A percentile compares a stretch with the other conserved stretches of the same genome.
phyloP scores from a whole-genome alignment of 2,888 invertebrate genomes.

The Spisula solida region DNA sequence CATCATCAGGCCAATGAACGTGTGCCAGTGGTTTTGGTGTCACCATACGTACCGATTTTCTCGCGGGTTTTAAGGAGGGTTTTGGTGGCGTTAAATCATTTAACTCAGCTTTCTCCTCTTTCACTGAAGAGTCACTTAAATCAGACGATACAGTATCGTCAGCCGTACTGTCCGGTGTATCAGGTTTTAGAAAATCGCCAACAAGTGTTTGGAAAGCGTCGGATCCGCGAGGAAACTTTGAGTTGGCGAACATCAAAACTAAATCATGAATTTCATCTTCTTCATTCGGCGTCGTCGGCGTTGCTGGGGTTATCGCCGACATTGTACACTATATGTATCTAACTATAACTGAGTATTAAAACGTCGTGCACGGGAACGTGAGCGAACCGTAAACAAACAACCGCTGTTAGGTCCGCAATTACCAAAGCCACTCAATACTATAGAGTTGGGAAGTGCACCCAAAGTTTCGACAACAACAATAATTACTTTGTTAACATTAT shows the following conservation, averaged over 20 bases:
- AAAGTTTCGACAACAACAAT: not conserved
- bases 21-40: conserved; percentile 55
- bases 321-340: not conserved
- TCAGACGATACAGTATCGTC: conserved; percentile 34
- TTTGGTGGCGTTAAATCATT: not conserved
- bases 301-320: conserved; percentile 38
- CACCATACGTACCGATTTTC: conserved; percentile 51
- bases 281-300: conserved; percentile 17
- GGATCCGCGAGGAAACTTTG: conserved; percentile 65
- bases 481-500: not conserved
- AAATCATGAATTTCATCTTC: conserved; percentile 66
- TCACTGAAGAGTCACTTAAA: conserved; percentile 32
- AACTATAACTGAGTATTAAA: not conserved
- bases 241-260: conserved; percentile 66
- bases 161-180: conserved; percentile 25
- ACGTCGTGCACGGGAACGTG: not conserved
- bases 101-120: conserved; percentile 20
- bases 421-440: not conserved
- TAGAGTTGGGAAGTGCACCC: not conserved
- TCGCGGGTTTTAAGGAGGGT: conserved; percentile 6
- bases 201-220: conserved; percentile 66
- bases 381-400: not conserved
- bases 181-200: conserved; percentile 55
- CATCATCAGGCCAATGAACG: conserved; percentile 67
- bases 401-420: no score